Base-by-base conservation (phyloP, 1,140 invertebrate species). In the Cylas formicarius region DNA sequence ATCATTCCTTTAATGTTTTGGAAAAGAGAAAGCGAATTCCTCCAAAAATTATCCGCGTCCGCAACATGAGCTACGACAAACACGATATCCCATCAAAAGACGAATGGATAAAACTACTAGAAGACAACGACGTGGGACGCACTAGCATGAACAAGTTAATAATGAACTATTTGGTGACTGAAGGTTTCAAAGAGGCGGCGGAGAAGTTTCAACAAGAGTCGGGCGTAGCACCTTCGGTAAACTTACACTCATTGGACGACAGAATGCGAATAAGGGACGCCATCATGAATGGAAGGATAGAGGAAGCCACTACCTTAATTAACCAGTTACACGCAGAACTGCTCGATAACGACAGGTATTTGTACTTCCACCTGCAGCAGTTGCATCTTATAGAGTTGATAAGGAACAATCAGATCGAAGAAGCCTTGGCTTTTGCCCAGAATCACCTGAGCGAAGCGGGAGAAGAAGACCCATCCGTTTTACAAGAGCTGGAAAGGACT, bases 131-230 rank as follows among this genome's bases (percentile, higher is more conserved):
- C 49, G 82, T 94, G 51, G 88, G 89, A 31, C 74, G 92, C 53
- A 78, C 82, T 28, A 87, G 93, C 56, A 94, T 97, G 86, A 97
- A 97, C 66, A 88, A 90, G 66, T 73, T 97, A 24, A 93, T 98
- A 42, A 97, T 98, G 94, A 95, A 98, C 69, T 98, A 98, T 70
- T 74, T 98, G 52, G 90, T 97, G 2, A 96, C 90, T 94, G 93
- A 97, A 65, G 92, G 93, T 6, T 97, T 96, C 58, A 97, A 98
- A 68, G 94, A 97, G 69, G 94, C 94, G 17, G 94, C 94, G 0
- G 86, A 97, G 60, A 97, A 94, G 67, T 97, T 98, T 67, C 84
- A 93, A 65, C 76, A 86, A 58, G 95, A 98, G 67, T 91, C 92
- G 8, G 91, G 91, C 7, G 76, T 96, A 1, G 80, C 81, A 31